Evolutionary conservation across 2,797 vertebrate genomes (phyloP).

Genomic region (Echeneis naucrates): DNA sequence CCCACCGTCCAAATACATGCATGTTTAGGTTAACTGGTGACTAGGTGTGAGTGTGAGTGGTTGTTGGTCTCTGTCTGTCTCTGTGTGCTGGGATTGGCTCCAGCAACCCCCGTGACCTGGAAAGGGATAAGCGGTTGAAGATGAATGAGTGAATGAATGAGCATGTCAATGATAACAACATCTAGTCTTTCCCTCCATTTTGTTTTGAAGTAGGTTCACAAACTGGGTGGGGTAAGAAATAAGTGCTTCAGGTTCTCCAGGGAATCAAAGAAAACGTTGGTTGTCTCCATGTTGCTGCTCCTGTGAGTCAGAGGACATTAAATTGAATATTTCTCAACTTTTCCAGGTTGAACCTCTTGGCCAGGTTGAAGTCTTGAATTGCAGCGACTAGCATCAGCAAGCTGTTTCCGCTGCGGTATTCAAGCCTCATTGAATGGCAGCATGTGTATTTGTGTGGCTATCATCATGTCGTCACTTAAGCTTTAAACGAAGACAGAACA

Average conservation of each 20-base stretch:
- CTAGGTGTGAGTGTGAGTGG: no score
- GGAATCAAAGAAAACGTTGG: neutral
- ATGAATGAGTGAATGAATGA: no score
- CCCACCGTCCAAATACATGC: no score
- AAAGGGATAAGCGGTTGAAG: no score
- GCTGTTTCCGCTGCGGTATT: neutral
- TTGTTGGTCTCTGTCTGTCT: no score
- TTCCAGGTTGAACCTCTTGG: neutral
- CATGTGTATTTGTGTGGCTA: neutral
- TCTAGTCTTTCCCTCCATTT: neutral
- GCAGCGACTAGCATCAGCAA: neutral
- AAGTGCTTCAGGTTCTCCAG: neutral
- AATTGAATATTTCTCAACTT: neutral
- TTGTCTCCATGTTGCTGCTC: slow-evolving; percentile 8
- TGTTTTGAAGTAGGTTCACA: neutral
- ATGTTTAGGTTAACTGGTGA: no score
- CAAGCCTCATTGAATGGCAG: neutral
- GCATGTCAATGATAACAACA: neutral
- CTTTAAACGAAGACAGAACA: neutral
- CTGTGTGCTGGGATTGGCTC: no score
- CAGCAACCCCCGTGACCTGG: no score
- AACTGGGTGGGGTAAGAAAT: neutral
- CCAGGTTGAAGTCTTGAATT: neutral
- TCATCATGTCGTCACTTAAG: neutral
- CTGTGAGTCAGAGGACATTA: neutral